Evolutionary conservation across 2,113 vertebrate species (phyloP), one percentile per base, ranked within the genome.

Genomic region (Leptobrachium leishanense): DNA sequence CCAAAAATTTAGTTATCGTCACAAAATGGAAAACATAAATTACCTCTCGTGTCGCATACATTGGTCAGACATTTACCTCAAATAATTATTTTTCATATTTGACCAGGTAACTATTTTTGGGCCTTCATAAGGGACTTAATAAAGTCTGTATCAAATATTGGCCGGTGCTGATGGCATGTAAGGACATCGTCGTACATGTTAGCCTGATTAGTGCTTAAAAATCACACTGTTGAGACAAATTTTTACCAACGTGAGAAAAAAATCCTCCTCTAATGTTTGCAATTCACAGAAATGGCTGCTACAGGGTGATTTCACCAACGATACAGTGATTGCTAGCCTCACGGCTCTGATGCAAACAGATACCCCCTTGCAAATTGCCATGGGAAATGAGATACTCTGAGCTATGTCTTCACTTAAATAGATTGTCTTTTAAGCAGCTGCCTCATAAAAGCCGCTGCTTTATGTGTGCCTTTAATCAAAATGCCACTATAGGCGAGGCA

Each of bases 351-450:
- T 2, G 12, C 76, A 86, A 89, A 87, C 83, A 84, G 84, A 88
- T 86, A 72, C 82, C 87, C 84, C 82, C 73, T 43, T 82, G 82
- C 73, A 79, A 88, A 89, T 84, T 88, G 81, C 82, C 69, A 77
- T 81, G 83, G 84, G 83, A 84, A 82, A 76, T 57, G 77, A 82
- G 69, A 77, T 85, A 79, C 64, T 67, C 50, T 73, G 46, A 76
- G 11, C 20, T 85, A 41, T 82, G 31, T 71, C 88, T 87, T 85
- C 76, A 84, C 72, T 85, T 76, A 84, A 81, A 87, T 79, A 74
- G 71, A 74, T 86, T 77, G 85, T 84, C 83, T 84, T 82, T 84
- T 88, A 87, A 87, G 82, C 83, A 88, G 74, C 65, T 85, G 82
- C 84, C 68, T 83, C 83, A 65, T 85, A 75, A 84, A 87, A 84